phyloP scores from a whole-genome alignment of 2,113 vertebrate genomes.

The Scytalopus superciliaris region DNA sequence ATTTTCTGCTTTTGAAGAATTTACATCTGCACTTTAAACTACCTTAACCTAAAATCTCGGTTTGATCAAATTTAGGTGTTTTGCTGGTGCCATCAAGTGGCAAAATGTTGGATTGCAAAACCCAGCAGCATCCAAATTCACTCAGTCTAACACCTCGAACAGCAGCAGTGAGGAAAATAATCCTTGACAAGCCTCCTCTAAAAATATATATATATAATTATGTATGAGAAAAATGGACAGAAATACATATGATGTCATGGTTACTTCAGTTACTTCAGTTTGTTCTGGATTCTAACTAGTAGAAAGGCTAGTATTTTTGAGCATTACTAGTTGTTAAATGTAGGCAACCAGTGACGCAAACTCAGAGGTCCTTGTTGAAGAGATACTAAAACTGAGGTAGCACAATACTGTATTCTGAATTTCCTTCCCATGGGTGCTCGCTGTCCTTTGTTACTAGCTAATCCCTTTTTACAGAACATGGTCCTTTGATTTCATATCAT shows the following conservation, averaged over 20 bases:
- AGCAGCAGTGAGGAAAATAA: neutral
- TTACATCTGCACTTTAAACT: neutral
- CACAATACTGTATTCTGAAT: neutral
- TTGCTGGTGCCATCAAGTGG: slow-evolving; percentile 73
- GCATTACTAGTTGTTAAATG: neutral
- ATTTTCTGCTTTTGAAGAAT: neutral
- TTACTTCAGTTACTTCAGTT: neutral
- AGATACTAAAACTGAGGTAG: neutral
- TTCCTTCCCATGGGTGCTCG: neutral
- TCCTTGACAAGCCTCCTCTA: neutral
- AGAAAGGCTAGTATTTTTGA: neutral
- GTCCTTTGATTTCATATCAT: neutral
- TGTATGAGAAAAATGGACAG: neutral
- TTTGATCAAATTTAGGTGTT: neutral
- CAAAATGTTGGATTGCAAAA: slow-evolving; percentile 26
- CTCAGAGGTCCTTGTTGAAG: neutral
- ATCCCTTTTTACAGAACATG: neutral
- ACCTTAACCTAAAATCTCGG: accelerated
- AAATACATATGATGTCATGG: neutral
- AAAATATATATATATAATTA: neutral
- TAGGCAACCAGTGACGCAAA: neutral
- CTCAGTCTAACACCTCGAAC: neutral
- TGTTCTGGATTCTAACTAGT: neutral
- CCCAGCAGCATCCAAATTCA: neutral
- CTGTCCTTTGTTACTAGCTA: neutral